Base-by-base conservation (phyloP, 2,797 vertebrate species). In the Allobates femoralis region DNA sequence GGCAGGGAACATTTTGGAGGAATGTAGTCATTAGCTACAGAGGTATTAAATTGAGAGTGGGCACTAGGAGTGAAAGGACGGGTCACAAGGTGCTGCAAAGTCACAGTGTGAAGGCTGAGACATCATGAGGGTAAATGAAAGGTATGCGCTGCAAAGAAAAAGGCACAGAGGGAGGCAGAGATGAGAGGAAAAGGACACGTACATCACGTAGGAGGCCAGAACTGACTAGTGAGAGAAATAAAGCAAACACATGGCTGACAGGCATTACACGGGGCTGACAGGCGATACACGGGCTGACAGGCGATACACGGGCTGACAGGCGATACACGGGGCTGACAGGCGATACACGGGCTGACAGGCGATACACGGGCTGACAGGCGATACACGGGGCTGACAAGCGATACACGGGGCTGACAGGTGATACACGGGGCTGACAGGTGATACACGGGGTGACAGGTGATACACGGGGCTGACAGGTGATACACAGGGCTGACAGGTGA, bases 71-170 rank as follows among this genome's bases (percentile, higher is more conserved):
- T 71, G 67, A 71, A 71, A 41, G 67, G 32, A 71, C 67, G 12
- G 67, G 67, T 71, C 67, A 67, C 30, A 67, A 67, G 66, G 66
- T 67, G 66, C 64, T 34, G 32, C 30, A 34, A 26, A 14, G 30
- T 19, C 64, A 71, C 67, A 71, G 67, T 41, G 32, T 32, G 67
- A 8, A 21, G 34, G 67, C 32, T 12, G 67, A 71, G 67, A 41
- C 67, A 21, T 71, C 67, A 71, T 30, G 67, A 12, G 30, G 67
- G 10, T 71, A 23, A 11, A 23, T 37, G 32, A 21, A 37, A 71
- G 32, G 19, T 71, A 71, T 71, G 67, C 66, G 66, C 32, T 34
- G 30, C 66, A 21, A 34, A 67, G 66, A 67, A 32, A 34, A 67
- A 15, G 19, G 18, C 66, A 67, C 67, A 71, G 67, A 23, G 34